Evolutionary conservation across 2,797 vertebrate species (phyloP).

Genomic region (Lindbergichthys nudifrons): DNA sequence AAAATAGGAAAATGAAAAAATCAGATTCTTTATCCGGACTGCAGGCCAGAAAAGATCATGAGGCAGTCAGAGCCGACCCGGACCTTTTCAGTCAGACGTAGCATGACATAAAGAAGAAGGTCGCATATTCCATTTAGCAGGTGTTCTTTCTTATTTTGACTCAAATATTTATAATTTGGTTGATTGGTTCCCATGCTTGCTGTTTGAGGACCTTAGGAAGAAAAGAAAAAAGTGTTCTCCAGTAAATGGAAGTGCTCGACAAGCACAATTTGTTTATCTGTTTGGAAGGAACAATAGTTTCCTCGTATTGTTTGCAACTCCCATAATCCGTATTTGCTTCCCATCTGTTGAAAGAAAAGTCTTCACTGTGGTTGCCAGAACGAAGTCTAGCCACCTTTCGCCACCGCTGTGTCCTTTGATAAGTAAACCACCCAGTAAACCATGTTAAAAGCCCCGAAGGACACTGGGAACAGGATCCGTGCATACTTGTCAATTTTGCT

Average conservation of each 20-base stretch:
- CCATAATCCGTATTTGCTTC: slow-evolving; percentile 47
- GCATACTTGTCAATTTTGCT: slow-evolving; percentile 99
- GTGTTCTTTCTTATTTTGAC: slow-evolving; percentile 53
- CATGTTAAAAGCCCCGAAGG: slow-evolving; percentile 98
- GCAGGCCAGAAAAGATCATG: slow-evolving; percentile 51
- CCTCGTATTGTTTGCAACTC: slow-evolving; percentile 45
- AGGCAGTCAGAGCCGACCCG: slow-evolving; percentile 54
- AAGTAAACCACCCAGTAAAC: slow-evolving; percentile 99
- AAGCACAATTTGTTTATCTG: slow-evolving; percentile 48
- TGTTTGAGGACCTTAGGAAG: slow-evolving; percentile 47
- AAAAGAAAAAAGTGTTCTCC: slow-evolving; percentile 54
- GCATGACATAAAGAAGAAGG: slow-evolving; percentile 57
- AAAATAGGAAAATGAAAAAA: slow-evolving; percentile 75
- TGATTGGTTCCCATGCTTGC: slow-evolving; percentile 59
- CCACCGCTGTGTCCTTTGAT: slow-evolving; percentile 97
- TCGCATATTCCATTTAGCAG: slow-evolving; percentile 58
- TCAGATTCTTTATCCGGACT: slow-evolving; percentile 53
- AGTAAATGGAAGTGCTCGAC: slow-evolving; percentile 36
- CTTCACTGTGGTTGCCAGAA: background rate
- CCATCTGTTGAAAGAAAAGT: slow-evolving; percentile 34
- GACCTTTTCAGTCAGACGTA: slow-evolving; percentile 50
- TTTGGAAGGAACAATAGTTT: slow-evolving; percentile 43
- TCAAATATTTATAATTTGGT: slow-evolving; percentile 59
- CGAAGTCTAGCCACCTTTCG: slow-evolving; percentile 81
- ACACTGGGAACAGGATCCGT: slow-evolving; percentile 97